Conservation (phyloP, 2,113 vertebrate species). For the Myiozetetes cayanensis region DNA sequence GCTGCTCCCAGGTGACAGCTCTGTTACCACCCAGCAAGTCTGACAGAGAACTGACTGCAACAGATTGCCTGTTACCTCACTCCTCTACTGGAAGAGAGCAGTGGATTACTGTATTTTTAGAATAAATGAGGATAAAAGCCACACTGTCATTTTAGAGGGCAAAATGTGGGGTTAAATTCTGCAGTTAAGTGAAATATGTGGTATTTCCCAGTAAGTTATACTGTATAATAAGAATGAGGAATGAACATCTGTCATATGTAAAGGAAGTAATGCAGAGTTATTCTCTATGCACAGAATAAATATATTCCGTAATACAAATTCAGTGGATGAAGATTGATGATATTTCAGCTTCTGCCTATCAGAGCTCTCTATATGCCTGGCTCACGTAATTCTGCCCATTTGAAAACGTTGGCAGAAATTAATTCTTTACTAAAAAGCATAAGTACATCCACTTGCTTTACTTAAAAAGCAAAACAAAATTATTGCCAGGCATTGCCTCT, state of each 20-base stretch:
- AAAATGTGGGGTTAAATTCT: background rate
- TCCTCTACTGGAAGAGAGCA: background rate
- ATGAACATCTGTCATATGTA: background rate
- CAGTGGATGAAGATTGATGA: background rate
- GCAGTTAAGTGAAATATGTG: background rate
- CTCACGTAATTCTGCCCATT: background rate
- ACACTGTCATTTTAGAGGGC: background rate
- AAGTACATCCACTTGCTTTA: background rate
- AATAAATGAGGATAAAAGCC: background rate
- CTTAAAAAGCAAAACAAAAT: conserved; percentile 25
- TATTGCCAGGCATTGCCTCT: background rate
- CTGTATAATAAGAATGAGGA: background rate
- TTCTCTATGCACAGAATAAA: background rate
- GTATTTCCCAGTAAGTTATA: background rate
- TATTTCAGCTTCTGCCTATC: background rate
- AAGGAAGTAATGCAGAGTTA: background rate
- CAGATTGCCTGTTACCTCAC: background rate
- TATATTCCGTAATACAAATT: background rate
- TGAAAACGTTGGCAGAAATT: conserved; percentile 6
- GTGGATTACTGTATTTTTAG: background rate
- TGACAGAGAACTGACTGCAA: background rate
- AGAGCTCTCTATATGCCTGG: background rate
- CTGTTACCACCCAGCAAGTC: background rate
- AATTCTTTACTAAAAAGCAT: conserved; percentile 3
- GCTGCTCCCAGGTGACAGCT: background rate